Evolutionary conservation across 2,888 invertebrate species (phyloP).

Genomic region (Capitulum mitella): DNA sequence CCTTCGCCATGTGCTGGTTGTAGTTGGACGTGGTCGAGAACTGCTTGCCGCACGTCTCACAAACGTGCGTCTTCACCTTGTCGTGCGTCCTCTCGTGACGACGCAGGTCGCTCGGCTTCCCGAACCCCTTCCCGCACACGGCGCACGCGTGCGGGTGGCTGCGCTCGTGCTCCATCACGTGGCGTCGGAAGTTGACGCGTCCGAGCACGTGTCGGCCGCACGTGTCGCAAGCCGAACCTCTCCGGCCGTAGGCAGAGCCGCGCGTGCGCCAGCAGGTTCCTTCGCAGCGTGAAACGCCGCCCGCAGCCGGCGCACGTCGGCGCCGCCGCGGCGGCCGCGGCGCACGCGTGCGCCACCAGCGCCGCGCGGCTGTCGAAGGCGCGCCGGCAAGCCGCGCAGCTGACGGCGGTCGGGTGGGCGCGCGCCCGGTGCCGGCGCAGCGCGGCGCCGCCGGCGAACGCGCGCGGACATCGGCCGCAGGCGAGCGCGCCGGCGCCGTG

Average conservation of each 20-base stretch:
- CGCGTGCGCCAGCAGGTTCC: not conserved
- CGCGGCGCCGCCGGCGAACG: too few relatives aligned
- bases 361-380: not conserved
- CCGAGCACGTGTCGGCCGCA: not conserved
- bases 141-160: not conserved
- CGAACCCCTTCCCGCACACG: not conserved
- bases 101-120: not conserved
- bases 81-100: not conserved
- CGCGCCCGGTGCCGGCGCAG: too few relatives aligned
- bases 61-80: constrained; percentile 1
- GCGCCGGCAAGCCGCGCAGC: not conserved
- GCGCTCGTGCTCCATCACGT: not conserved
- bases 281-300: not conserved
- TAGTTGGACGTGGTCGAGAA: constrained; percentile 3
- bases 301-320: not conserved
- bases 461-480: not conserved
- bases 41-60: not conserved
- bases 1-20: not conserved
- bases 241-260: not conserved
- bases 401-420: too few relatives aligned
- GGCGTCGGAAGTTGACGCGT: not conserved
- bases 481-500: not conserved
- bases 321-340: not conserved
- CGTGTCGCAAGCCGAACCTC: not conserved
- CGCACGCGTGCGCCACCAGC: not conserved